Percentiles rank a stretch among this genome's conserved stretches.
Evolutionary conservation across 30 jellyfish, hydroid and myxozoan genomes (phyloP).

Genomic region (Turritopsis dohrnii): DNA sequence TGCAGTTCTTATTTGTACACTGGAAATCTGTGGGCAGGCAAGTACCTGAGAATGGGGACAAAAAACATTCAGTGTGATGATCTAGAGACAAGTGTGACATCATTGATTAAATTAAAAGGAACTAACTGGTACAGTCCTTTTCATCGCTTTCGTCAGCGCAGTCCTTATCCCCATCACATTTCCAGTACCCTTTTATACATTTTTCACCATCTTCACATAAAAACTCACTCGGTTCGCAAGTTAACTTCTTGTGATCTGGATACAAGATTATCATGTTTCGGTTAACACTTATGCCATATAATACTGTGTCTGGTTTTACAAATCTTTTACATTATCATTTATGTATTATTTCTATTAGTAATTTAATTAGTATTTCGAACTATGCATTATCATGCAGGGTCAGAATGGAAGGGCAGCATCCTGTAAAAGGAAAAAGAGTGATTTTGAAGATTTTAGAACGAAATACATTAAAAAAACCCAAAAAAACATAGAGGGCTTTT

Average conservation of each 20-base stretch:
- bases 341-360: too few species aligned
- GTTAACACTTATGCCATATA: too few species aligned
- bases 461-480: too few species aligned
- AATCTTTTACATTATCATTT: too few species aligned
- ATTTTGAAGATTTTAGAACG: too few species aligned
- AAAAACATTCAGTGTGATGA: not conserved
- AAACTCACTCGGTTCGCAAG: slow-evolving; percentile 39
- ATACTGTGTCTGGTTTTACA: too few species aligned
- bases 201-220: slow-evolving; percentile 29
- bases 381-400: too few species aligned
- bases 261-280: too few species aligned
- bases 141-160: slow-evolving; percentile 61
- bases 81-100: not conserved
- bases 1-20: slow-evolving; percentile 54
- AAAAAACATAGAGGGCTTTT: too few species aligned
- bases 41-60: slow-evolving; percentile 16
- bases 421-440: not conserved
- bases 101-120: not conserved
- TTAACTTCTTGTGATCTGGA: slow-evolving; percentile 34
- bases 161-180: slow-evolving; percentile 21
- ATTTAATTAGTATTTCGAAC: too few species aligned
- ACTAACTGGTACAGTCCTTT: slow-evolving; percentile 54
- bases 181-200: slow-evolving; percentile 51
- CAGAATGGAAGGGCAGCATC: not conserved
- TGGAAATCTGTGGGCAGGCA: not conserved